A percentile compares a stretch with the other conserved stretches of the same genome.
These are phyloP conservation scores for Scaptomyza graminum DNA, from an alignment of 1,140 invertebrate species.

Conservation along the genomic window DNA sequence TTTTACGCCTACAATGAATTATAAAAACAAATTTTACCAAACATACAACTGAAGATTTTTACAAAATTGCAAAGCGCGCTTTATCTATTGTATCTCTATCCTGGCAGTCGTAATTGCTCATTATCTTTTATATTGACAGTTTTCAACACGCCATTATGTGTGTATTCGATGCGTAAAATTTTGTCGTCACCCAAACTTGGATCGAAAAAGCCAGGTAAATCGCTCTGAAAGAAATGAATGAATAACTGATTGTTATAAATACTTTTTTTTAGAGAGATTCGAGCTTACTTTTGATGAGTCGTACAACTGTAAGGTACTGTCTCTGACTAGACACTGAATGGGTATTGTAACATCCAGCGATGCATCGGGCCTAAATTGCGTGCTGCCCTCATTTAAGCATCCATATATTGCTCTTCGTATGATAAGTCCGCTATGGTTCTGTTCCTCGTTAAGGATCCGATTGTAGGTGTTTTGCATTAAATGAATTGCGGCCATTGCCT, in stretches of 20 bases:
- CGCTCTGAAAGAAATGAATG: conserved; percentile 87
- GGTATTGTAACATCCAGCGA: conserved; percentile 96
- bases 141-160: conserved; percentile 91
- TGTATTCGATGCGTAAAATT: conserved; percentile 93
- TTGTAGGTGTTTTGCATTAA: conserved; percentile 94
- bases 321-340: conserved; percentile 96
- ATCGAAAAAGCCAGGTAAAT: conserved; percentile 98
- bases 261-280: background rate
- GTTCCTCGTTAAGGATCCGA: conserved; percentile 90
- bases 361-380: conserved; percentile 76
- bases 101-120: conserved; percentile 91
- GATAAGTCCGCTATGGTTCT: conserved; percentile 91
- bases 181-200: conserved; percentile 97
- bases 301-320: conserved; percentile 93
- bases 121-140: conserved; percentile 92
- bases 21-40: conserved; percentile 68
- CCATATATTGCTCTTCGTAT: conserved; percentile 95
- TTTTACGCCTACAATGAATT: conserved; percentile 48
- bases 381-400: conserved; percentile 84
- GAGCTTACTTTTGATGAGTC: conserved; percentile 92
- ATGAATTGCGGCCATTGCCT: conserved; percentile 93
- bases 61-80: conserved; percentile 52
- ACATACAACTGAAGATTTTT: conserved; percentile 73
- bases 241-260: background rate
- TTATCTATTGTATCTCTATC: too few relatives aligned